Base-by-base conservation (phyloP, 2,113 vertebrate species). In the Eonycteris spelaea region DNA sequence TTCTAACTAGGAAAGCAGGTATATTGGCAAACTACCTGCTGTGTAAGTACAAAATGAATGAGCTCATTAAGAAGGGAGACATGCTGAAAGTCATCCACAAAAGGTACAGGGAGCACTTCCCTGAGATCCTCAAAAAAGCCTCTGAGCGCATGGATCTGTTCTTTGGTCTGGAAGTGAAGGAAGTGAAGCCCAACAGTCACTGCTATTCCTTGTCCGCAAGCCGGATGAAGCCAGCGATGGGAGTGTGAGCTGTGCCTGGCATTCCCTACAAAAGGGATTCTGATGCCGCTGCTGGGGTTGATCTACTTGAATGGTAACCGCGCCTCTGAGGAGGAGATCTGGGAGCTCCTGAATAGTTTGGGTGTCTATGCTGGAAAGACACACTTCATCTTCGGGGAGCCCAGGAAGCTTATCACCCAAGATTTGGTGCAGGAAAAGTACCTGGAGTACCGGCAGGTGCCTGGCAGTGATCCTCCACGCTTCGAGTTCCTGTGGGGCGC, bases 401-500 rank as follows among this genome's bases (percentile, higher is more conserved):
- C 93, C 55, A 94, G 33, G 43, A 96, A 97, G 51, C 91, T 97
- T 12, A 83, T 96, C 84, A 95, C 74, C 3, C 16, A 95, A 74
- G 95, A 97, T 90, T 43, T 96, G 6, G 96, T 97, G 65, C 26
- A 88, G 51, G 65, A 79, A 35, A n/a, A 61, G 2, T 97, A 95
- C 28, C 35, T 97, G 63, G 89, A 87, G 1, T 94, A 94, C 19
- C 57, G 0, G 6, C 57, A 43, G 28, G 55, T 90, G 14, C 4
- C 40, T 2, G 2, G 38, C 15, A 96, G 95, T 30, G 8, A 94
- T 45, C 95, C 95, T 45, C 57, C 89, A n/a, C 0, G 8, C 57
- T 96, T 83, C 51, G 70, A 97, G 22, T 96, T 97, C 70, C 93
- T 92, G 5, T 97, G 96, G 95, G 96, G 96, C 5, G 35, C 48